Conservation (phyloP, 2,113 vertebrate species). For the Ameiurus melas region DNA sequence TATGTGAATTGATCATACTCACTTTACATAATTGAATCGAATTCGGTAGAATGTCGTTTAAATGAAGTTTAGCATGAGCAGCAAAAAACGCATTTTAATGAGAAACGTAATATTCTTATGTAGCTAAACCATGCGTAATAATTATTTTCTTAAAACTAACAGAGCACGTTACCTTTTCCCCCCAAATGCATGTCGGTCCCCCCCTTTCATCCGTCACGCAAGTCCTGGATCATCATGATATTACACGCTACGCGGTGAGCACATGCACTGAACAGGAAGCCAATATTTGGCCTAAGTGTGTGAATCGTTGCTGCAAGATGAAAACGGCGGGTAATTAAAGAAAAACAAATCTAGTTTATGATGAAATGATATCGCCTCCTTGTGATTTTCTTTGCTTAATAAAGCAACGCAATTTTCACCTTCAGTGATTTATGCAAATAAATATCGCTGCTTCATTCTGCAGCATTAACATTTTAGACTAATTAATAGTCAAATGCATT, state of each 20-base stretch:
- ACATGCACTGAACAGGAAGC: neutral
- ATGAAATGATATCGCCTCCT: neutral
- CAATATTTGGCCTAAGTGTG: neutral
- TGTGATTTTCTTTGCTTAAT: conserved; percentile 18
- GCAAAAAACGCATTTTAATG: too few relatives aligned
- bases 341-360: neutral
- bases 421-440: conserved; percentile 15
- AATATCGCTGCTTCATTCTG: neutral
- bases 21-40: too few relatives aligned
- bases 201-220: neutral
- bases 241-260: neutral
- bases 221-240: neutral
- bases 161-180: too few relatives aligned
- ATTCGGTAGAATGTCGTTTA: too few relatives aligned
- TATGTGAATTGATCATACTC: too few relatives aligned
- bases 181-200: neutral
- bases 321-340: neutral
- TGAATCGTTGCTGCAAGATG: neutral
- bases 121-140: too few relatives aligned
- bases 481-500: neutral
- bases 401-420: conserved; percentile 7
- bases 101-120: too few relatives aligned
- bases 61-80: too few relatives aligned
- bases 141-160: too few relatives aligned
- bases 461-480: neutral